Base-by-base conservation (phyloP, 2,113 vertebrate genomes). In the Cricetomys ansorgei region DNA sequence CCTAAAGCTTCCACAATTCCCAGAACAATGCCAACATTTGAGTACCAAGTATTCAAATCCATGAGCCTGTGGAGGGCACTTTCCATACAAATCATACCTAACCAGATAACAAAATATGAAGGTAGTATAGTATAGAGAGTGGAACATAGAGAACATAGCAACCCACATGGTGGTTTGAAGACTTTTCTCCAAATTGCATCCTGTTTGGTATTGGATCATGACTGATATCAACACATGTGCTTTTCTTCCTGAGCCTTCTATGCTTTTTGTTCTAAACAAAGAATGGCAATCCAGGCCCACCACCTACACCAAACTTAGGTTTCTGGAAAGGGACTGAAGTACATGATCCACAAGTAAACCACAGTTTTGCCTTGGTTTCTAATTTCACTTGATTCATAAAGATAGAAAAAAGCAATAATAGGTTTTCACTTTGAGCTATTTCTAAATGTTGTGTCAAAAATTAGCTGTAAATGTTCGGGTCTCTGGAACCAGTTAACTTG, bases 381-480 rank as follows among this genome's bases (percentile, higher is more conserved):
- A 21, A 95, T 97, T 97, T 65, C 96, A 94, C 98, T 98, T 98
- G 94, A 92, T 95, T 98, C 98, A 94, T 96, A 94, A 97, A 98
- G 87, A 73, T 95, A 94, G 94, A 95, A 97, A 93, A 94, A 94
- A 96, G 64, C 97, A 91, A 96, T 83, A 75, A 88, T 94, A 92
- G 75, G 10, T 97, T 98, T 98, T 96, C 92, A 96, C 95, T 98
- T 93, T 97, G 91, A 95, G 97, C 81, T 95, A 84, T 90, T 97
- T 98, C 91, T 92, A 95, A 97, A 93, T 92, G 79, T 97, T 96
- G 67, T 97, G 69, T 97, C 97, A 97, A 96, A 98, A 97, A 98
- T 97, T 95, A 97, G 83, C 94, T 98, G 87, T 85, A 94, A 96
- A 84, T 93, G 79, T 97, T 97, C 88, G 93, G 85, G 89, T 97